These are phyloP conservation scores for Neolamprologus variostigma DNA, from an alignment of 2,113 vertebrate genomes.

Conservation along the genomic window DNA sequence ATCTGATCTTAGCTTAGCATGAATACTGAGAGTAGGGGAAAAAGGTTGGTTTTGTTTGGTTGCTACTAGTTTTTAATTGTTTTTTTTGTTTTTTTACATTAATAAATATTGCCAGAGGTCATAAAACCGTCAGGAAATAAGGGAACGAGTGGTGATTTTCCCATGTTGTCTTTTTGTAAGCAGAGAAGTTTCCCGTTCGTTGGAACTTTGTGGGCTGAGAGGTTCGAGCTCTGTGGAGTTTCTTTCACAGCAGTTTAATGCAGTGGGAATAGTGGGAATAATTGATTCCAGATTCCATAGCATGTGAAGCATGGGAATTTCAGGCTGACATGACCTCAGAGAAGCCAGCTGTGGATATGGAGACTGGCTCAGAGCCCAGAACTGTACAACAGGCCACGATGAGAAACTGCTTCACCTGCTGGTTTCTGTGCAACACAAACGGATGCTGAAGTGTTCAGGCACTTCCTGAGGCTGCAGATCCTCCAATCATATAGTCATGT, in stretches of 20 bases:
- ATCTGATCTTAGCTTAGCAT: not conserved
- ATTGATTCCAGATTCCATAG: not conserved
- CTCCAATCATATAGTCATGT: not conserved
- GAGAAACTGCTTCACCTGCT: not conserved
- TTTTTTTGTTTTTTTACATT: not conserved
- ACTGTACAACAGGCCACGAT: not conserved
- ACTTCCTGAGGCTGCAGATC: not conserved
- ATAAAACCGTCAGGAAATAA: not conserved
- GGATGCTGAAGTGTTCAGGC: not conserved
- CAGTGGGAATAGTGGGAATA: not conserved
- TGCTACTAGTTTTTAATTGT: not conserved
- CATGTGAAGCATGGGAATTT: not conserved
- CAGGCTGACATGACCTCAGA: not conserved
- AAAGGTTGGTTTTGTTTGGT: not conserved
- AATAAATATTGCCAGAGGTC: not conserved
- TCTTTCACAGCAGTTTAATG: not conserved
- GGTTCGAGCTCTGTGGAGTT: not conserved
- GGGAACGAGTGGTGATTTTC: not conserved
- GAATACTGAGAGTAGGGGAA: not conserved
- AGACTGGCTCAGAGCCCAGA: slow-evolving; percentile 2
- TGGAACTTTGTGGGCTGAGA: not conserved
- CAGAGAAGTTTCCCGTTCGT: not conserved
- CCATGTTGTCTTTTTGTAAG: not conserved
- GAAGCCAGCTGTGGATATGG: slow-evolving; percentile 14
- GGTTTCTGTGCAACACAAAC: not conserved